phyloP scores from a whole-genome alignment of 1,140 invertebrate genomes.

The Polypedilum pembai region DNA sequence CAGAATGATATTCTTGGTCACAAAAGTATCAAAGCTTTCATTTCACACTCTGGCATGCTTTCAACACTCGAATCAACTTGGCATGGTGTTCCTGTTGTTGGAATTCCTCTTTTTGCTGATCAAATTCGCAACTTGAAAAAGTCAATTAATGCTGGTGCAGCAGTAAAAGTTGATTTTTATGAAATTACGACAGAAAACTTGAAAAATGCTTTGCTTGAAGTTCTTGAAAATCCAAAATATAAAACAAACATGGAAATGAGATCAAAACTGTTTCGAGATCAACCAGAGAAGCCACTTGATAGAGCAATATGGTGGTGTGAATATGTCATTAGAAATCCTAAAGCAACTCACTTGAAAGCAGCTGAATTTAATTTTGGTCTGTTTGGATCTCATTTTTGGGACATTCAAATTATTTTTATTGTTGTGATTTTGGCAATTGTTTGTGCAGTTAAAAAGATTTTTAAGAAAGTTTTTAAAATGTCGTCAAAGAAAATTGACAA shows the following conservation, averaged over 20 bases:
- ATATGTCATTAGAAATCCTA: slow-evolving; percentile 30
- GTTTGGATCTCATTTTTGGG: not conserved
- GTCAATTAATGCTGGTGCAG: not conserved
- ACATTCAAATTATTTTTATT: not conserved
- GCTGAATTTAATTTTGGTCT: not conserved
- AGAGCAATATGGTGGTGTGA: slow-evolving; percentile 30
- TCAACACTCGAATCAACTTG: slow-evolving; percentile 46
- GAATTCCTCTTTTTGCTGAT: slow-evolving; percentile 47
- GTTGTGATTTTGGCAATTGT: not conserved
- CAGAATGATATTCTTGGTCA: slow-evolving; percentile 44
- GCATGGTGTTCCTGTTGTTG: slow-evolving; percentile 46
- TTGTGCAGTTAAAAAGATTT: not conserved
- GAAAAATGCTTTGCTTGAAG: not conserved
- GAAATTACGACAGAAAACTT: not conserved
- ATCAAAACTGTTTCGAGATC: slow-evolving; percentile 24
- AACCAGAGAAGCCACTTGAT: slow-evolving; percentile 27
- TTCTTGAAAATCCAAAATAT: slow-evolving; percentile 14
- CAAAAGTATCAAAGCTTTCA: slow-evolving; percentile 32
- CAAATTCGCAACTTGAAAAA: slow-evolving; percentile 32
- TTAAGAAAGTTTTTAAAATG: too few species aligned
- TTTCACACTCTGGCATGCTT: slow-evolving; percentile 44
- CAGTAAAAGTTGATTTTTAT: not conserved
- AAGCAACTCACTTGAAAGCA: slow-evolving; percentile 20
- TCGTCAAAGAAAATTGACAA: too few species aligned
- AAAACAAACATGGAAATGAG: not conserved